phyloP scores from a whole-genome alignment of 2,113 vertebrate species.

The Myiozetetes cayanensis region DNA sequence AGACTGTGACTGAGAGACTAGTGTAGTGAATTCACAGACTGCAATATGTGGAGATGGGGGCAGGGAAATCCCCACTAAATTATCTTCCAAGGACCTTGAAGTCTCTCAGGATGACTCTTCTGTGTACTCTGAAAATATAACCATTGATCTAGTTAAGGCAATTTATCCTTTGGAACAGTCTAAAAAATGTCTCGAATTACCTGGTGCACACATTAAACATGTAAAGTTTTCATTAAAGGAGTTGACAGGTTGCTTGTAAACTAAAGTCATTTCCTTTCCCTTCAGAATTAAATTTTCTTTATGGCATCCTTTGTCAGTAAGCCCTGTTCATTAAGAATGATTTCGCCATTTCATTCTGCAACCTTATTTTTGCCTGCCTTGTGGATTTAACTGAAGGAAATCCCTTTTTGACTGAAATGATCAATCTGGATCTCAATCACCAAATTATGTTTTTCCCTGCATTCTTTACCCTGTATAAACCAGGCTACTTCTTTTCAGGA shows the following conservation, averaged over 20 bases:
- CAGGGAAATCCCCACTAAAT: not conserved
- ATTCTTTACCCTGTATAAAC: not conserved
- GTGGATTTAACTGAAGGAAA: not conserved
- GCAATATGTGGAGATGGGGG: not conserved
- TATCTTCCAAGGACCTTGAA: not conserved
- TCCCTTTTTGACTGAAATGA: not conserved
- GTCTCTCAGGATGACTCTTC: not conserved
- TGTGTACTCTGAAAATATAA: not conserved
- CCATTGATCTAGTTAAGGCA: not conserved
- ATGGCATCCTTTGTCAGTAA: conserved; percentile 2
- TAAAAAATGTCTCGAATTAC: conserved; percentile 7
- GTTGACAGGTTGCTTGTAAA: conserved; percentile 36
- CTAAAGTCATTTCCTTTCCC: not conserved
- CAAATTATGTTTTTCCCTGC: not conserved
- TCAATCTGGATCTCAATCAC: not conserved
- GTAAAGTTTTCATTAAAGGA: conserved; percentile 38
- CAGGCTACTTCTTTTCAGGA: not conserved
- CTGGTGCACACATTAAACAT: not conserved
- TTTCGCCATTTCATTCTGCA: not conserved
- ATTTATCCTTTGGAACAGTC: not conserved
- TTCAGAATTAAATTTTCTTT: conserved; percentile 36
- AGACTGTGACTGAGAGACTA: not conserved
- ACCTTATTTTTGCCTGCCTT: not conserved
- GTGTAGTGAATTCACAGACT: not conserved
- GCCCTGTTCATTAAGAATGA: not conserved